Evolutionary conservation across 1,140 invertebrate species (phyloP), one percentile per base, ranked within the genome.

Genomic region (Brachionus sp.): DNA sequence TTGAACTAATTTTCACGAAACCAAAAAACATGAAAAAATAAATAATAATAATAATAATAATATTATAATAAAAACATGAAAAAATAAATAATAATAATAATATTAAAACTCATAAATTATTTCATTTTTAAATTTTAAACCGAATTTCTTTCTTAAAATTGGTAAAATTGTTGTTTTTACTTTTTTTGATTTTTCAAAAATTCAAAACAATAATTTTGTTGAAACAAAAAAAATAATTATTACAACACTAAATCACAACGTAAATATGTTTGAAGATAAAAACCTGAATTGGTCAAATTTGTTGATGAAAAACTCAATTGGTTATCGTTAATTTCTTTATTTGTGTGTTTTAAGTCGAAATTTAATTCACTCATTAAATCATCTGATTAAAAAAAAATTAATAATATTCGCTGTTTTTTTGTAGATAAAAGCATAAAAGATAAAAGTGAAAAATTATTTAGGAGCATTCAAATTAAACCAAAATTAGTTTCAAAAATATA

Each of bases 301-400:
- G 70, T 44, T 3, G 37, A 39, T 46, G 70, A 75, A 46, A 23
- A 46, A 25, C 39, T 46, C 25, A 75, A 46, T 13, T 75, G 37
- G n/a, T 29, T 75, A 25, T 46, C 19, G 37, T 25, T 46, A 46
- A 50, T 46, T 12, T 50, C 42, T 12, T 12, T 50, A 12, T 19
- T 75, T 13, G 39, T 25, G 3, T 23, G 12, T 46, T 29, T 75
- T 75, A 44, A 46, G 12, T 75, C 70, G 12, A 75, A 75, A 50
- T 75, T 75, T 25, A 75, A 46, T 23, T 44, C 70, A 75, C 19
- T 46, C 19, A 75, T 44, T 7, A 75, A 46, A 75, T 75, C 70
- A 75, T 16, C 70, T 73, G 64, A 33, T 66, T 9, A 66, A 66
- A 33, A 37, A 73, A 35, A 70, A 33, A 68, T 29, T 19, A 42